These are phyloP conservation scores for Leucoptera coffeella DNA, from an alignment of 2,888 invertebrate species.

Conservation along the genomic window DNA sequence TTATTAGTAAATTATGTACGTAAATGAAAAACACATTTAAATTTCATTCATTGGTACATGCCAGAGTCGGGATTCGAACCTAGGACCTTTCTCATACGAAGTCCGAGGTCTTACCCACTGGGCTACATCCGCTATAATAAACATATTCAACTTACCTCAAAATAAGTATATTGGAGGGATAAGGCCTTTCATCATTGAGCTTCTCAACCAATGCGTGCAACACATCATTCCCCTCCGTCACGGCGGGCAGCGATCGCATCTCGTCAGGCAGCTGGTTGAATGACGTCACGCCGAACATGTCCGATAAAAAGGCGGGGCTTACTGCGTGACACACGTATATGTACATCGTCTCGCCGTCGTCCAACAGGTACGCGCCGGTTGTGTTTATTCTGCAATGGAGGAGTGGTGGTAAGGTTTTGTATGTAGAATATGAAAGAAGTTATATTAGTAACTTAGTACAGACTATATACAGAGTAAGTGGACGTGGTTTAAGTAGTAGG, in stretches of 20 bases:
- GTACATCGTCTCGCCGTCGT: conserved; percentile 75
- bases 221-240: conserved; percentile 66
- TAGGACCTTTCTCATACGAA: no score
- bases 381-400: conserved; percentile 66
- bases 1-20: no score
- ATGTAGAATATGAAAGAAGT: no score
- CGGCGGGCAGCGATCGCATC: conserved; percentile 71
- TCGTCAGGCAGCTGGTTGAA: conserved; percentile 73
- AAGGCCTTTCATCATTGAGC: conserved; percentile 82
- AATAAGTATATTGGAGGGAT: conserved; percentile 69
- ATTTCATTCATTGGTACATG: no score
- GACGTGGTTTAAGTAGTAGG: no score
- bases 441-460: no score
- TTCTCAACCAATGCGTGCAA: conserved; percentile 75
- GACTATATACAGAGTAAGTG: no score
- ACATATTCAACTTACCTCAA: conserved; percentile 59
- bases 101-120: no score
- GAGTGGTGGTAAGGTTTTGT: no score
- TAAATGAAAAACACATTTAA: no score
- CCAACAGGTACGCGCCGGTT: conserved; percentile 85
- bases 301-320: conserved; percentile 66
- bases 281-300: conserved; percentile 69
- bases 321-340: conserved; percentile 80
- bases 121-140: no score
- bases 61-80: no score